Percentiles rank a stretch among this genome's conserved stretches.
phyloP scores from a whole-genome alignment of 1,140 invertebrate genomes.

The Bombus haemorrhoidalis region DNA sequence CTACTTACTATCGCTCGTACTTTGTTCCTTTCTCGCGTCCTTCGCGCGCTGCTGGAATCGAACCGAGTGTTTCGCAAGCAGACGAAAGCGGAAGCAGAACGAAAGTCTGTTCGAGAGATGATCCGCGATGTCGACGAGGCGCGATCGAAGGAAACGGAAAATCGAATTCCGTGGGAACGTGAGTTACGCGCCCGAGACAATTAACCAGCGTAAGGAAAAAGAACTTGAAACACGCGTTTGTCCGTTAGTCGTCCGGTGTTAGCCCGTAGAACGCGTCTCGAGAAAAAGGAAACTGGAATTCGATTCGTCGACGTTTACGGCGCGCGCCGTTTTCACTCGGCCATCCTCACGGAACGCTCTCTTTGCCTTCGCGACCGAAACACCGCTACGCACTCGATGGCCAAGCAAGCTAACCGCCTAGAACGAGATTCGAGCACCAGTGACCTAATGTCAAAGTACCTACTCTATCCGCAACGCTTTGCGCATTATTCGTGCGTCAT shows the following conservation, averaged over 20 bases:
- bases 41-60: background rate
- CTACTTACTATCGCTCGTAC: background rate
- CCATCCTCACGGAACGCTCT: background rate
- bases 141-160: background rate
- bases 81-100: background rate
- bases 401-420: slow-evolving; percentile 22
- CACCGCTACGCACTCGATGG: background rate
- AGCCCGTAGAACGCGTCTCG: background rate
- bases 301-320: background rate
- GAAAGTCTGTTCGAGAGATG: background rate
- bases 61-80: background rate
- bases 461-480: slow-evolving; percentile 70
- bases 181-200: too few relatives aligned
- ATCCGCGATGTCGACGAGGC: background rate
- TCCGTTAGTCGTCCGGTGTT: too few relatives aligned
- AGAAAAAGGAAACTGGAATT: background rate
- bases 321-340: background rate
- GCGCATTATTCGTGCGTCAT: slow-evolving; percentile 38
- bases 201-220: too few relatives aligned
- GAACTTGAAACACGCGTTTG: too few relatives aligned
- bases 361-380: background rate
- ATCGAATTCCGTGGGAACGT: background rate
- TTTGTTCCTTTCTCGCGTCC: slow-evolving; percentile 20
- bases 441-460: slow-evolving; percentile 72
- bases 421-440: slow-evolving; percentile 70